Percentiles rank a stretch among this genome's conserved stretches.
Evolutionary conservation across 2,888 invertebrate genomes (phyloP).

Genomic region (Clivina fossor): DNA sequence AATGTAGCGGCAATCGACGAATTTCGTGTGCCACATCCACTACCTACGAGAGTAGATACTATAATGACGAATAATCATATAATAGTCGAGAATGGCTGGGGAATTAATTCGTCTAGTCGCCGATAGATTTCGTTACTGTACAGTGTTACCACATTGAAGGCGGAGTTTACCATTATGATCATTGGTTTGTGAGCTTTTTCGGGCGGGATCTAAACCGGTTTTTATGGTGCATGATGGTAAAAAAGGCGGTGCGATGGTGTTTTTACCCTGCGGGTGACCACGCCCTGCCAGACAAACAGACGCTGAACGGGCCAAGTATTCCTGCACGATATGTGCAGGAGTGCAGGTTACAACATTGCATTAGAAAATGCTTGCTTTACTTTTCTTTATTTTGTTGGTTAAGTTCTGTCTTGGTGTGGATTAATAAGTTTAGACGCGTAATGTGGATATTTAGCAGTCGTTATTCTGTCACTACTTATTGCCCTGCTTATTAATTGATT

Average conservation of each 20-base stretch:
- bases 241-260: conserved; percentile 42
- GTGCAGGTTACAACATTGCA: background rate
- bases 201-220: conserved; percentile 46
- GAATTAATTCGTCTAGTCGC: conserved; percentile 50
- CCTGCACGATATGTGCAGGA: conserved; percentile 8
- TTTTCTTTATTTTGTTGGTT: conserved; percentile 22
- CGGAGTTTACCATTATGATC: conserved; percentile 41
- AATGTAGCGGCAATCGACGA: too few species aligned
- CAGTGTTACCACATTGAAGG: conserved; percentile 44
- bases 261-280: conserved; percentile 39
- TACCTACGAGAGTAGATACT: conserved; percentile 56
- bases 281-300: conserved; percentile 51
- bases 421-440: conserved; percentile 18
- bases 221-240: conserved; percentile 38
- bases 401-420: too few species aligned
- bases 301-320: conserved; percentile 47
- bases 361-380: conserved; percentile 5
- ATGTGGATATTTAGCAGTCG: conserved; percentile 22
- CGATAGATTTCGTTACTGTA: conserved; percentile 53
- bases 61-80: conserved; percentile 58
- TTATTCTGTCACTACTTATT: conserved; percentile 22
- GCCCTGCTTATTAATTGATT: conserved; percentile 6
- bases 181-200: conserved; percentile 44
- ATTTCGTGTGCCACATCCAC: conserved; percentile 55
- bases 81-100: conserved; percentile 53